Base-by-base conservation (phyloP, 2,888 invertebrate species). In the Machimus rusticus region DNA sequence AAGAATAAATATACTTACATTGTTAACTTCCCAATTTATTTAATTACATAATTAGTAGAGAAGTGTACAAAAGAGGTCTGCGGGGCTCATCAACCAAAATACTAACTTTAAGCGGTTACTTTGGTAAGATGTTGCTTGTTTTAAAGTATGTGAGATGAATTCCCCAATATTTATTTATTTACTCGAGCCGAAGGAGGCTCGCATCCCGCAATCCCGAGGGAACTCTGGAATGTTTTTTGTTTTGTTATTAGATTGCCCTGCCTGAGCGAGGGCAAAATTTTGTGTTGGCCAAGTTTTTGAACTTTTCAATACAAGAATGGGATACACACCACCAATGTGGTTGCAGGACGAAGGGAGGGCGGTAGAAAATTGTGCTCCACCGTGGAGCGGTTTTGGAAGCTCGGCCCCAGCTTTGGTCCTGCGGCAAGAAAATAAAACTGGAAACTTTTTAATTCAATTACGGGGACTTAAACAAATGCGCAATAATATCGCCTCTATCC, bases 371-470 rank as follows among this genome's bases (percentile, higher is more conserved):
- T 51, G 51, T 16, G 51, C n/a, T 16, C n/a, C n/a, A 51, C 46
- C 5, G 4, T 16, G n/a, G 16, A 14, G 16, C 5, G 16, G 5
- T 16, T 16, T 51, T 51, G n/a, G 51, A 19, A n/a, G 2, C 5
- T n/a, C n/a, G 51, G 1, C 51, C n/a, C 51, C 6, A 16, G 16
- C 43, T 51, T 19, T 8, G 9, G 76, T 76, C 37, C 19, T 76
- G 76, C n/a, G 76, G 39, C 76, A 37, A 8, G 34, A 81, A 81
- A 81, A 51, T 31, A 51, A 51, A 51, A 43, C 78, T 23, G 43
- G n/a, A 81, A 55, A 81, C 81, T 81, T 81, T 81, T 81, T 55
- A 81, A 81, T 81, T 81, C 81, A 81, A 51, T 81, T 81, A 81
- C 46, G 12, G 43, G 43, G 78, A 39, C 81, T 81, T 81, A 81